These are phyloP conservation scores for Lasioglossum oenotherae DNA, from an alignment of 2,888 invertebrate genomes.

Conservation along the genomic window DNA sequence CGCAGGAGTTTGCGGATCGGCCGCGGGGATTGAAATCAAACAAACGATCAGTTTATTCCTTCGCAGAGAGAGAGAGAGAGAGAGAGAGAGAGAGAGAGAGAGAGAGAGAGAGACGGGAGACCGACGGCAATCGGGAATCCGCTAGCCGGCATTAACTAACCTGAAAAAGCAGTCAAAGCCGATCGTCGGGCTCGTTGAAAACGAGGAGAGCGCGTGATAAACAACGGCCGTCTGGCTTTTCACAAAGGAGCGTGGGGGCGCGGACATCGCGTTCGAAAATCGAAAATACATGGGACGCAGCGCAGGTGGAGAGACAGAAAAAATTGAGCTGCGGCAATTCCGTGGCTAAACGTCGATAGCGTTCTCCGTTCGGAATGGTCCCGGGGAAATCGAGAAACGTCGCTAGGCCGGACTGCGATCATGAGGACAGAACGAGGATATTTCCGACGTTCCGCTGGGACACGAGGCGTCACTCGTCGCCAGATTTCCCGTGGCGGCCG, in stretches of 20 bases:
- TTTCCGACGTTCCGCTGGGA: conserved; percentile 68
- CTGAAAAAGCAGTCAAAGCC: background rate
- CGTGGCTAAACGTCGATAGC: background rate
- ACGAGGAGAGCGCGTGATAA: background rate
- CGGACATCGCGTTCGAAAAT: background rate
- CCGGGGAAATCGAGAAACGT: background rate
- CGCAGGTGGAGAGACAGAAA: background rate
- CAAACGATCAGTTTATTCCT: conserved; percentile 4
- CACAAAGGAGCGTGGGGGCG: background rate
- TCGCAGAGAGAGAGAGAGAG: background rate
- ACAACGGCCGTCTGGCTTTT: background rate
- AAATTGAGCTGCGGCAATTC: background rate
- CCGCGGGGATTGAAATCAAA: background rate
- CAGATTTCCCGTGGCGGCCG: conserved; percentile 79
- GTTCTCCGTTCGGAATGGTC: background rate
- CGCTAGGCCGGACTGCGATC: conserved; percentile 32
- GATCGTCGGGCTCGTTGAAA: background rate
- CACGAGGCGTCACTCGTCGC: conserved; percentile 71
- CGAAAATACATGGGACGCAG: background rate
- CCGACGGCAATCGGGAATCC: background rate
- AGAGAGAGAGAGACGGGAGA: background rate
- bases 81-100: background rate
- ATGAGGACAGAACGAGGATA: conserved; percentile 61
- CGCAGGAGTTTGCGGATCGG: background rate
- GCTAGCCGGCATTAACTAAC: background rate